Evolutionary conservation across 2,888 invertebrate species (phyloP).

Genomic region (Caenorhabditis sp.): DNA sequence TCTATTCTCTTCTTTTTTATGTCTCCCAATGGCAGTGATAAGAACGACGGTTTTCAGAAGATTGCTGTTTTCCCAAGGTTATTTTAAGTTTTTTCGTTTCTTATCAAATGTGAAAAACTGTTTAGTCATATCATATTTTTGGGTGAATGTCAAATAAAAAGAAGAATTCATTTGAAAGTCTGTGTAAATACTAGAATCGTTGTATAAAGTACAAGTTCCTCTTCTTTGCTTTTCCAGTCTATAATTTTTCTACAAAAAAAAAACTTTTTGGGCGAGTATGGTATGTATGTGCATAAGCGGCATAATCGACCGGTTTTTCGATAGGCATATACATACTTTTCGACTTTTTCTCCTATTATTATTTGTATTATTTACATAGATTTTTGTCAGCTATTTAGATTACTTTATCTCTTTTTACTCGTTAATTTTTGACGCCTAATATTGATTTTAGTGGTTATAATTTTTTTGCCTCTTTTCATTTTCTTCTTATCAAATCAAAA

Average conservation of each 20-base stretch:
- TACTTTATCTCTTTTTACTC: neutral
- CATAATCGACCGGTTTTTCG: neutral
- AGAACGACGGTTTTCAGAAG: neutral
- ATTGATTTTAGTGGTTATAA: neutral
- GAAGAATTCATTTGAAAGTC: neutral
- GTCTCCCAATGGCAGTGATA: no score
- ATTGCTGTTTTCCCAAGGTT: neutral
- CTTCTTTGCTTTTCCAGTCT: neutral
- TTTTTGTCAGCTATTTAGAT: neutral
- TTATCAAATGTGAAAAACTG: neutral
- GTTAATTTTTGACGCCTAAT: slow-evolving; percentile 1
- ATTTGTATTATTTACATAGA: neutral
- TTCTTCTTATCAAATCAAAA: neutral
- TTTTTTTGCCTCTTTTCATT: neutral
- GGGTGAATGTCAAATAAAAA: no score
- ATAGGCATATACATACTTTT: neutral
- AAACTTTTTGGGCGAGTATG: neutral
- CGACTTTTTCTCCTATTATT: neutral
- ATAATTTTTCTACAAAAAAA: neutral
- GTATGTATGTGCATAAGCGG: neutral
- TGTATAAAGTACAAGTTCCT: neutral
- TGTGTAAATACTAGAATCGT: neutral
- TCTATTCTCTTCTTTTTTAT: no score
- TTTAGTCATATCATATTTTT: neutral
- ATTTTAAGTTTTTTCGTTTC: neutral